These are phyloP conservation scores for Drosophila aldrichi DNA, from an alignment of 2,888 invertebrate species.

Conservation along the genomic window DNA sequence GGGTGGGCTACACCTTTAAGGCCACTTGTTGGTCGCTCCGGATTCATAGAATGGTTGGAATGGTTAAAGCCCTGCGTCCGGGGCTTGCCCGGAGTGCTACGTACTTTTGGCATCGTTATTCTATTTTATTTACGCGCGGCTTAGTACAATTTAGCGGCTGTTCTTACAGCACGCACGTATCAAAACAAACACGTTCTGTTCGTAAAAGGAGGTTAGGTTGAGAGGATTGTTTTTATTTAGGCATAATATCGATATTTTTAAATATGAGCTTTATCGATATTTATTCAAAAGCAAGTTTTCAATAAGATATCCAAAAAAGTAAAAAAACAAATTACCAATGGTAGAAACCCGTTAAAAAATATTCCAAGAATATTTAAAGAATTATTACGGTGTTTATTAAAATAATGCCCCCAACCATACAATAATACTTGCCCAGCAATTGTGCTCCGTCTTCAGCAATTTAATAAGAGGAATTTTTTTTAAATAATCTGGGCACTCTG, in stretches of 20 bases:
- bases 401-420: no score
- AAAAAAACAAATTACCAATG: no score
- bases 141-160: slow-evolving; percentile 19
- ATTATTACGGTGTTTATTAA: neutral
- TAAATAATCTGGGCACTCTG: slow-evolving; percentile 26
- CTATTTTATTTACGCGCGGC: slow-evolving; percentile 20
- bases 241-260: slow-evolving; percentile 34
- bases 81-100: slow-evolving; percentile 90
- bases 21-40: slow-evolving; percentile 92
- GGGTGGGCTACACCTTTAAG: slow-evolving; percentile 94
- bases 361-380: no score
- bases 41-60: slow-evolving; percentile 97
- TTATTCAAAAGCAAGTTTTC: neutral
- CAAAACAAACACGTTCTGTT: slow-evolving; percentile 73
- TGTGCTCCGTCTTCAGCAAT: neutral
- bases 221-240: slow-evolving; percentile 25
- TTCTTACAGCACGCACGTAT: slow-evolving; percentile 37
- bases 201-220: slow-evolving; percentile 48
- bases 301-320: neutral
- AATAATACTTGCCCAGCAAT: neutral
- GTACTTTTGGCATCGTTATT: slow-evolving; percentile 90
- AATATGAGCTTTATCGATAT: slow-evolving; percentile 25
- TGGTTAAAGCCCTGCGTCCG: slow-evolving; percentile 94
- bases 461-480: neutral
- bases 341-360: no score